These are phyloP conservation scores for Sinhomidia bicolor DNA, from an alignment of 2,888 invertebrate genomes.

Conservation along the genomic window DNA sequence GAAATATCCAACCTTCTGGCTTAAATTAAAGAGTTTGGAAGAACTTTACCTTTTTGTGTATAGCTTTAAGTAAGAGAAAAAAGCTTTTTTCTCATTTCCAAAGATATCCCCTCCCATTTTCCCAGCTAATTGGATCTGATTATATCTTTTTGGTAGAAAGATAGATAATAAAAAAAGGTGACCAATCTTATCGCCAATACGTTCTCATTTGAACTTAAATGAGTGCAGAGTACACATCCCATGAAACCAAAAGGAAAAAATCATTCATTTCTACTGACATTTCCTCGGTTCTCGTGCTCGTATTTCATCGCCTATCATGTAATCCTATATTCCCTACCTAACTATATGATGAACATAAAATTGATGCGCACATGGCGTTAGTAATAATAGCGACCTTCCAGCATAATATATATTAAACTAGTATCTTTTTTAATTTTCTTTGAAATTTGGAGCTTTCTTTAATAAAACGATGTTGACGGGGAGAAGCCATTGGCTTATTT, in stretches of 20 bases:
- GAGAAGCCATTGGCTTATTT: too few relatives aligned
- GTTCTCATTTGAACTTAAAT: background rate
- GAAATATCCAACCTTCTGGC: too few relatives aligned
- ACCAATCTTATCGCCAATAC: background rate
- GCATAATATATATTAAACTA: too few relatives aligned
- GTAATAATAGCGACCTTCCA: too few relatives aligned
- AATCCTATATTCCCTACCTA: slow-evolving; percentile 3
- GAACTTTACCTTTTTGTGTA: too few relatives aligned
- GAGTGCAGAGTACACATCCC: background rate
- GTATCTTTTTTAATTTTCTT: too few relatives aligned
- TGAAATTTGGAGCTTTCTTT: too few relatives aligned
- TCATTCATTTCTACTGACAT: slow-evolving; percentile 56
- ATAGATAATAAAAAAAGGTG: background rate
- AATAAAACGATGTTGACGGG: too few relatives aligned
- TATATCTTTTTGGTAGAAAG: background rate
- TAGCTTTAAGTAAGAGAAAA: background rate
- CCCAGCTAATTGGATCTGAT: slow-evolving; percentile 18
- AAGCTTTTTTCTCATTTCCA: background rate
- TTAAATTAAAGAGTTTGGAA: too few relatives aligned
- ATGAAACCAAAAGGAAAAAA: background rate
- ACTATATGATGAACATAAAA: too few relatives aligned
- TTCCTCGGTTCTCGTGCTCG: slow-evolving; percentile 10
- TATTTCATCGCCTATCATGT: slow-evolving; percentile 58
- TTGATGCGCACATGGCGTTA: too few relatives aligned
- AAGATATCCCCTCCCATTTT: background rate